Percentiles rank a stretch among this genome's conserved stretches.
phyloP scores from a whole-genome alignment of 2,888 invertebrate genomes.

The Fragum sueziense region DNA sequence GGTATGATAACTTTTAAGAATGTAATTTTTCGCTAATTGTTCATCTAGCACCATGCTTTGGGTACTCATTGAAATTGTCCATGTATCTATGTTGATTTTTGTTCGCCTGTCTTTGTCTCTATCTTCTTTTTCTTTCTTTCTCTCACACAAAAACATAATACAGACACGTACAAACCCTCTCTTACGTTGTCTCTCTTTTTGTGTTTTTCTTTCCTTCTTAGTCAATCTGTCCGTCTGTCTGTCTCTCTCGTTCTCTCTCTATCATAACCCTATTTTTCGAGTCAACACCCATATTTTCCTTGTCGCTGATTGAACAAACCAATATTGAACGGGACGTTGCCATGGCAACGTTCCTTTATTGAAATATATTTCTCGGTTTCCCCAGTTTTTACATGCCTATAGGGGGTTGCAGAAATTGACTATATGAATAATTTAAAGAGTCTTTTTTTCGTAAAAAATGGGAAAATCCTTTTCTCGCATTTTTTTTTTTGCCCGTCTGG shows the following conservation, averaged over 20 bases:
- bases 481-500: too few relatives aligned
- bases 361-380: slow-evolving; percentile 55
- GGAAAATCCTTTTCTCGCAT: neutral
- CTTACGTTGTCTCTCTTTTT: too few relatives aligned
- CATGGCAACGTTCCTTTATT: slow-evolving; percentile 56
- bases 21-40: too few relatives aligned
- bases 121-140: too few relatives aligned
- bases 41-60: too few relatives aligned
- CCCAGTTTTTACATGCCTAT: slow-evolving; percentile 42
- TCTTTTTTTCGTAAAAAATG: neutral
- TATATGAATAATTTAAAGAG: slow-evolving; percentile 44
- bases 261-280: slow-evolving; percentile 10
- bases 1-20: too few relatives aligned
- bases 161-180: too few relatives aligned
- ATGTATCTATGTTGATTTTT: too few relatives aligned
- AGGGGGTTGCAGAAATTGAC: slow-evolving; percentile 44
- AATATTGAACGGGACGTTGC: slow-evolving; percentile 58
- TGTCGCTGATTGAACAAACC: slow-evolving; percentile 44
- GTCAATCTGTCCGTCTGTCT: neutral
- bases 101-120: too few relatives aligned
- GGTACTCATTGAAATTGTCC: too few relatives aligned
- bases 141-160: too few relatives aligned
- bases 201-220: too few relatives aligned
- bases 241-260: slow-evolving; percentile 5
- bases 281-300: slow-evolving; percentile 29